Conservation (phyloP, 2,797 vertebrate genomes). For the Scarus forsteni region DNA sequence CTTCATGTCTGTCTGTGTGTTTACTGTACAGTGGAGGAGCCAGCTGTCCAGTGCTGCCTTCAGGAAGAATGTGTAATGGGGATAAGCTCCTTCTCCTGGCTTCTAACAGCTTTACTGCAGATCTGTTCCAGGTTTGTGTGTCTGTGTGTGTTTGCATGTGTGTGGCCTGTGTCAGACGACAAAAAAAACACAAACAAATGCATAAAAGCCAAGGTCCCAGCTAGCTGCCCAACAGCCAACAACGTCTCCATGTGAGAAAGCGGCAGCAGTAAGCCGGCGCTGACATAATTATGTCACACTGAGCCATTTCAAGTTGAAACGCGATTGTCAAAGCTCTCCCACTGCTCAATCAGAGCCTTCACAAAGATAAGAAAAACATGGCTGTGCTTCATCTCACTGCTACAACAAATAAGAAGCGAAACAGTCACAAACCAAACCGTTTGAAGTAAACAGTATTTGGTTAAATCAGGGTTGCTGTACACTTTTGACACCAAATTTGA, state of each 20-base stretch:
- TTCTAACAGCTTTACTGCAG: slow-evolving; percentile 64
- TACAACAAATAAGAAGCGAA: slow-evolving; percentile 34
- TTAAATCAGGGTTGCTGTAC: not conserved
- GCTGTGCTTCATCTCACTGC: slow-evolving; percentile 29
- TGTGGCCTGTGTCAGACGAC: slow-evolving; percentile 36
- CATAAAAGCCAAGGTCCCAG: slow-evolving; percentile 37
- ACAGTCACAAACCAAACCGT: not conserved
- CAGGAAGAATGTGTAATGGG: slow-evolving; percentile 74
- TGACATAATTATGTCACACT: slow-evolving; percentile 67
- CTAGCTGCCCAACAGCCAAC: slow-evolving; percentile 46
- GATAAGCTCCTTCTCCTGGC: slow-evolving; percentile 75
- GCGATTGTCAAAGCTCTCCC: slow-evolving; percentile 59
- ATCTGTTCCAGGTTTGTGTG: slow-evolving; percentile 74
- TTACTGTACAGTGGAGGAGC: slow-evolving; percentile 52
- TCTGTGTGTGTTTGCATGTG: slow-evolving; percentile 24
- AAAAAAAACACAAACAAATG: slow-evolving; percentile 28
- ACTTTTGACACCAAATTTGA: not conserved
- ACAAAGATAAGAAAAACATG: slow-evolving; percentile 42
- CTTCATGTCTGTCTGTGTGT: slow-evolving; percentile 20
- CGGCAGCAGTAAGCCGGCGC: slow-evolving; percentile 54
- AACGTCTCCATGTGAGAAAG: slow-evolving; percentile 60
- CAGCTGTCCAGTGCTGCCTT: slow-evolving; percentile 74
- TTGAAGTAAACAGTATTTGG: not conserved
- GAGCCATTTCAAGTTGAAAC: slow-evolving; percentile 61
- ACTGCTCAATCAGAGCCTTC: slow-evolving; percentile 46